Evolutionary conservation across 1,140 invertebrate species (phyloP).

Genomic region (Mizuhopecten yessoensis): DNA sequence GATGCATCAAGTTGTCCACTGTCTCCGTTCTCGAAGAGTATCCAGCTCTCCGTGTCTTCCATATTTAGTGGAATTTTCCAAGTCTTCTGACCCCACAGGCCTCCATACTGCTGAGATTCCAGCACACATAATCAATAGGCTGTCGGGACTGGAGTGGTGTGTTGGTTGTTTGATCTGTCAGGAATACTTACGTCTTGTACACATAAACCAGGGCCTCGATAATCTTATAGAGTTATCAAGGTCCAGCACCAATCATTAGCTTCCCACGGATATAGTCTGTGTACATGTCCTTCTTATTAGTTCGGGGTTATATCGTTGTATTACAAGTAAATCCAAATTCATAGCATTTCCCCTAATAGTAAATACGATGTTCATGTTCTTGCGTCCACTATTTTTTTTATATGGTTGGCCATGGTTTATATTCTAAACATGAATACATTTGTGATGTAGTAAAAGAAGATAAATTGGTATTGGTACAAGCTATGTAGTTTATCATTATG

Average conservation of each 20-base stretch:
- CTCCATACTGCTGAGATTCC: background rate
- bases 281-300: background rate
- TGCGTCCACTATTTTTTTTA: no score
- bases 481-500: no score
- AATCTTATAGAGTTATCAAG: conserved; percentile 7
- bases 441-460: no score
- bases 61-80: background rate
- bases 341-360: background rate
- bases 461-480: no score
- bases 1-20: background rate
- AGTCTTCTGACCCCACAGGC: background rate
- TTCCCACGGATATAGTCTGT: background rate
- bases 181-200: conserved; percentile 26
- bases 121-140: background rate
- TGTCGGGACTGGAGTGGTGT: background rate
- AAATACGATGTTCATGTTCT: no score
- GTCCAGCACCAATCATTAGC: background rate
- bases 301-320: background rate
- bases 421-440: background rate
- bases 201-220: conserved; percentile 9
- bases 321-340: background rate
- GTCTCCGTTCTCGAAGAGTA: background rate
- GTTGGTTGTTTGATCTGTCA: background rate
- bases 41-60: background rate
- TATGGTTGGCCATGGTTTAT: no score